A percentile compares a stretch with the other conserved stretches of the same genome.
phyloP scores from a whole-genome alignment of 2,888 invertebrate genomes.

The Branchinecta sandiegonensis region DNA sequence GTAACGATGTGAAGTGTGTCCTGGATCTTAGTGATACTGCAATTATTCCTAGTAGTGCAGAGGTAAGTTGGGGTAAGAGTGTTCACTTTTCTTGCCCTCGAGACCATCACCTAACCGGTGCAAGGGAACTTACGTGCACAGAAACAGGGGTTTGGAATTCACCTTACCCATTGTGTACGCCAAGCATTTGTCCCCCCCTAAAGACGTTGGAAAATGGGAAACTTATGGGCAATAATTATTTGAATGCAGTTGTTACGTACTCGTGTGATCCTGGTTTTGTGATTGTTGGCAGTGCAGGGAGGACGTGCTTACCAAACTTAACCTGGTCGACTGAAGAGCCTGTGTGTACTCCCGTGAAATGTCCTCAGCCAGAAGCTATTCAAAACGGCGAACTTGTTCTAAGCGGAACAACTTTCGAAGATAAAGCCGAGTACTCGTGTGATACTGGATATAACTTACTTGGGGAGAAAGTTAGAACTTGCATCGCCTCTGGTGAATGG shows the following conservation, averaged over 20 bases:
- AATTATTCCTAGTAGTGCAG: neutral
- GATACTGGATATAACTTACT: slow-evolving; percentile 24
- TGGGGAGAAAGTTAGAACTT: slow-evolving; percentile 21
- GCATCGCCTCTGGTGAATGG: slow-evolving; percentile 21
- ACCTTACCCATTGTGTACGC: slow-evolving; percentile 20
- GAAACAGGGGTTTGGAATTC: slow-evolving; percentile 29
- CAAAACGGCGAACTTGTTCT: slow-evolving; percentile 17
- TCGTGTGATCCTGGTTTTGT: neutral
- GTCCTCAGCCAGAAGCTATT: slow-evolving; percentile 20
- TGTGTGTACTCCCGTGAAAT: slow-evolving; percentile 22
- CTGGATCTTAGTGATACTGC: neutral
- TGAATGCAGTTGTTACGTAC: neutral
- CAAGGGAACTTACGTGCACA: slow-evolving; percentile 24
- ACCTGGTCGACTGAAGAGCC: slow-evolving; percentile 22
- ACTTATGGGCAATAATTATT: neutral
- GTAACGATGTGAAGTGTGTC: slow-evolving; percentile 28
- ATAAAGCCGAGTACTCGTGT: slow-evolving; percentile 24
- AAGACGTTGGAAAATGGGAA: slow-evolving; percentile 18
- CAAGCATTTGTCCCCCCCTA: slow-evolving; percentile 18
- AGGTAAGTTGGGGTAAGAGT: neutral
- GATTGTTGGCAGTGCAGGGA: neutral
- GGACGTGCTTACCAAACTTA: slow-evolving; percentile 21
- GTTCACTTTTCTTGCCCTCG: slow-evolving; percentile 25
- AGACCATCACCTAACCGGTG: slow-evolving; percentile 25
- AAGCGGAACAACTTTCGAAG: slow-evolving; percentile 24